Conservation (phyloP, 2,888 invertebrate genomes). For the Drosophila helvetica region DNA sequence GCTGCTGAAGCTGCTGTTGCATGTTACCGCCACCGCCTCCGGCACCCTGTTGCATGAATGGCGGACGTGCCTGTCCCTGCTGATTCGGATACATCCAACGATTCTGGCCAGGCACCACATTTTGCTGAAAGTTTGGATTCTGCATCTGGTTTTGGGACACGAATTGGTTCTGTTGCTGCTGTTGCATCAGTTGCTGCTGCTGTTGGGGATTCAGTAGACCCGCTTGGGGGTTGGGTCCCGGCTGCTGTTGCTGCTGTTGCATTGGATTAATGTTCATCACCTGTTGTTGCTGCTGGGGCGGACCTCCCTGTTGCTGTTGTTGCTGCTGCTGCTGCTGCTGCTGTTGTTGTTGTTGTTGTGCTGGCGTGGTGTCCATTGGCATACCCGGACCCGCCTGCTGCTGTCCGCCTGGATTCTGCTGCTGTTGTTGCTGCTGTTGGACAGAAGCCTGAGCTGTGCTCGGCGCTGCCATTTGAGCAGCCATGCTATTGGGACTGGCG, state of each 20-base stretch:
- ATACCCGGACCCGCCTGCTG: constrained; percentile 58
- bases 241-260: constrained; percentile 56
- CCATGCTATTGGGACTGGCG: constrained; percentile 85
- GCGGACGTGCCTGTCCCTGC: constrained; percentile 65
- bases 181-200: constrained; percentile 67
- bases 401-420: constrained; percentile 57
- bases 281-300: constrained; percentile 63
- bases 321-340: constrained; percentile 64
- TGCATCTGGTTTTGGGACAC: constrained; percentile 72
- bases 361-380: constrained; percentile 63
- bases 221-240: constrained; percentile 49
- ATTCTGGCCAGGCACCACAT: constrained; percentile 75
- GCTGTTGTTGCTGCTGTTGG: constrained; percentile 48
- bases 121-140: constrained; percentile 80
- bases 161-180: constrained; percentile 74
- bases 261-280: constrained; percentile 80
- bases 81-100: constrained; percentile 81
- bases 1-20: constrained; percentile 69
- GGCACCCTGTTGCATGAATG: constrained; percentile 63
- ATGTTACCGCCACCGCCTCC: constrained; percentile 52
- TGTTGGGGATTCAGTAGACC: constrained; percentile 63
- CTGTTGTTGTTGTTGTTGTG: constrained; percentile 50
- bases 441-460: constrained; percentile 52
- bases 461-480: constrained; percentile 68
- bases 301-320: constrained; percentile 64